Percentiles rank a stretch among this genome's conserved stretches.
Conservation (phyloP, 2,797 vertebrate genomes). For the Mionectes olivaceus region DNA sequence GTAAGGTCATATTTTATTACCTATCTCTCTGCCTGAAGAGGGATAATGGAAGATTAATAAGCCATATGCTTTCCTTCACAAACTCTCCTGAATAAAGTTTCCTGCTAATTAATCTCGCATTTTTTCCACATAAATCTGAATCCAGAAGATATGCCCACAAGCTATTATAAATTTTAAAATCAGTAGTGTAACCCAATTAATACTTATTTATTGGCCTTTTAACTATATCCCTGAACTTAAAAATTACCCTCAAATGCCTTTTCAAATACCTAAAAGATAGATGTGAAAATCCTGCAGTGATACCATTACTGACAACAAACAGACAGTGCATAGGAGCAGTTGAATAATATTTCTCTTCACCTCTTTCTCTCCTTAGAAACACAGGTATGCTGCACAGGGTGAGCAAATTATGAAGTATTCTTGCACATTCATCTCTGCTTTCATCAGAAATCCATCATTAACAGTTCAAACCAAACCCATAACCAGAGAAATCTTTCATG, state of each 20-base stretch:
- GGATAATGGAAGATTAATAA: neutral
- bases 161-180: neutral
- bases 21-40: neutral
- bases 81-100: neutral
- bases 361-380: neutral
- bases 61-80: neutral
- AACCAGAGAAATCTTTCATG: neutral
- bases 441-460: neutral
- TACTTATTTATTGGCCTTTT: neutral
- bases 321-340: neutral
- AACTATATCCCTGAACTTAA: neutral
- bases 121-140: neutral
- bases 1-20: neutral
- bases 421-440: neutral
- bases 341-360: neutral
- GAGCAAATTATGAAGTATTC: neutral
- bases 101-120: neutral
- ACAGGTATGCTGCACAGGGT: neutral
- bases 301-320: neutral
- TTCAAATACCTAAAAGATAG: neutral
- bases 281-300: neutral
- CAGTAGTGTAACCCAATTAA: neutral
- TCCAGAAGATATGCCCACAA: neutral
- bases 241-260: neutral
- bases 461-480: neutral